Percentiles rank a stretch among this genome's conserved stretches.
phyloP scores from a whole-genome alignment of 2,797 vertebrate species.

The Iguana delicatissima region DNA sequence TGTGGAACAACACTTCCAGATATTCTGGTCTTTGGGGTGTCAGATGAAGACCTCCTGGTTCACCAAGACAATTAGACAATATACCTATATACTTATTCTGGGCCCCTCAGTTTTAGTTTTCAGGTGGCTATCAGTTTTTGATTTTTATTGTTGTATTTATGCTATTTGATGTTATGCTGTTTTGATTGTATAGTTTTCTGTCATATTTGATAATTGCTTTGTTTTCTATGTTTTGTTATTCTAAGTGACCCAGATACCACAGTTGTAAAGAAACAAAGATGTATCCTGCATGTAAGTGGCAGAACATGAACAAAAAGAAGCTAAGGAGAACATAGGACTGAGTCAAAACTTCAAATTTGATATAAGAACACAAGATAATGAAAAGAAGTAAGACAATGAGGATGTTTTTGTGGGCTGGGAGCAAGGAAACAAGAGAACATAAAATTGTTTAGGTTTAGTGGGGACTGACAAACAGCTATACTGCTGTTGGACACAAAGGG shows the following conservation, averaged over 20 bases:
- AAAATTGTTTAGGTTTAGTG: background rate
- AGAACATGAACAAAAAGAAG: background rate
- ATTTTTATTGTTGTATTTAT: background rate
- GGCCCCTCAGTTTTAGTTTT: background rate
- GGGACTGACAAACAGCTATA: background rate
- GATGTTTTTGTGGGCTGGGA: background rate
- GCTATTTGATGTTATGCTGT: background rate
- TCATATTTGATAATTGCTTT: background rate
- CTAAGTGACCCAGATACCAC: background rate
- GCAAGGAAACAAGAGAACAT: background rate
- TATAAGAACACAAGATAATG: no score
- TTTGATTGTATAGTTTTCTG: background rate
- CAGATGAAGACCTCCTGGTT: background rate
- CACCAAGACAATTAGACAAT: no score
- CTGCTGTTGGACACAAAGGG: background rate
- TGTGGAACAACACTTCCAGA: background rate
- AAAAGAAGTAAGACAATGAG: background rate
- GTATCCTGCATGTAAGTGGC: background rate
- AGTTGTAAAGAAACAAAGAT: background rate
- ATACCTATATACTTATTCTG: background rate
- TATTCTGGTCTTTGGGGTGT: background rate
- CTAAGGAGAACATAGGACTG: background rate
- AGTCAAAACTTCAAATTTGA: background rate
- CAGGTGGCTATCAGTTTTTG: background rate
- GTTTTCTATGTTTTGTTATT: background rate